phyloP scores from a whole-genome alignment of 2,797 vertebrate genomes.

The Alcedo quadribrachys region DNA sequence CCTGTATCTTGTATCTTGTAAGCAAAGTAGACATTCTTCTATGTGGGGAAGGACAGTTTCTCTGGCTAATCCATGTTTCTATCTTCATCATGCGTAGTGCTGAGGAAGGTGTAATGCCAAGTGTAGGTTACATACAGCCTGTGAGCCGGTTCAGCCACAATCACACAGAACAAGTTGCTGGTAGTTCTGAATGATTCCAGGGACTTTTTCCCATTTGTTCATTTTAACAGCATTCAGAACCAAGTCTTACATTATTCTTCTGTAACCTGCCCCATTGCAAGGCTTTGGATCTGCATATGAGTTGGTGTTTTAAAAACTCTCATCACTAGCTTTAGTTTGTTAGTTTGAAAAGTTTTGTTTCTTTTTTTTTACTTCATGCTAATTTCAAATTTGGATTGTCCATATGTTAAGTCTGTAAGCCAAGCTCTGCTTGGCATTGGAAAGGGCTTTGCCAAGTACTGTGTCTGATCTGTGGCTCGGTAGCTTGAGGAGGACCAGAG shows the following conservation, averaged over 20 bases:
- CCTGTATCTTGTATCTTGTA: background rate
- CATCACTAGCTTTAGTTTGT: background rate
- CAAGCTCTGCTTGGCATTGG: background rate
- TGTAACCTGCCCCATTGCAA: background rate
- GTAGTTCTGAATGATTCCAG: background rate
- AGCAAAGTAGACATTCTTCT: background rate
- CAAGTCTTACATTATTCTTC: background rate
- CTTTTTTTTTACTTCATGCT: background rate
- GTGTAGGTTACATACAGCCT: background rate
- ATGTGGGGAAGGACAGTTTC: background rate
- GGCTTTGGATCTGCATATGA: background rate
- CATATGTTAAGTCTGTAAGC: background rate
- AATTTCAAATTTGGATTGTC: background rate
- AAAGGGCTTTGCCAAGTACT: background rate
- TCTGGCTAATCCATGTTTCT: background rate
- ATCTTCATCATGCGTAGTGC: background rate
- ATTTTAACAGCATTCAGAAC: background rate
- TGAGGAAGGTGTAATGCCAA: background rate
- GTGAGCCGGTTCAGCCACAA: background rate
- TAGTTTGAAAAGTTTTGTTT: background rate
- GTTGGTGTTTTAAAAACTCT: background rate
- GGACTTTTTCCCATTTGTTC: background rate
- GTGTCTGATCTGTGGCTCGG: background rate
- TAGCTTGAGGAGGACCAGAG: background rate
- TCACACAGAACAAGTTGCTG: background rate